Conservation (phyloP, 2,888 invertebrate species). For the Cabera pusaria region DNA sequence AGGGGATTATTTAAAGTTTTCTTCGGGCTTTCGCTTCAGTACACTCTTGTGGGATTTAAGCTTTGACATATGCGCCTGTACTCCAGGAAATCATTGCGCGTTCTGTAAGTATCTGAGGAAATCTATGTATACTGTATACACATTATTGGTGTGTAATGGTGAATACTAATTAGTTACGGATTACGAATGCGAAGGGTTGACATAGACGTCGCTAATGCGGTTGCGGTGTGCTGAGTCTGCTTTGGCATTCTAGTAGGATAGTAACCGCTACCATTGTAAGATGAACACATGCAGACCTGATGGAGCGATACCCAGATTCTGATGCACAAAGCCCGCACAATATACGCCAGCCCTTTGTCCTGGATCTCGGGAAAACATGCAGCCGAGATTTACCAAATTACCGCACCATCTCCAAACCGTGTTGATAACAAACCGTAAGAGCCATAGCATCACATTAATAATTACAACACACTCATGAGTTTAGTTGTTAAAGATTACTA, state of each 20-base stretch:
- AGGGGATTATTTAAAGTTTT: constrained; percentile 62
- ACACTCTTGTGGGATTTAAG: constrained; percentile 31
- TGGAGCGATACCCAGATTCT: constrained; percentile 57
- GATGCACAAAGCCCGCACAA: constrained; percentile 71
- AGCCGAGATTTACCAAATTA: constrained; percentile 59
- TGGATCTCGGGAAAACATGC: constrained; percentile 61
- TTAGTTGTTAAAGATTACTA: constrained; percentile 19
- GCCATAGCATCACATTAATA: constrained; percentile 10
- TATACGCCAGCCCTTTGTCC: constrained; percentile 66
- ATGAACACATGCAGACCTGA: constrained; percentile 50
- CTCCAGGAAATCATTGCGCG: constrained; percentile 1
- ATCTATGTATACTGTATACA: no score
- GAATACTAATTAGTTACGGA: neutral
- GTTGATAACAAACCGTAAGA: constrained; percentile 27
- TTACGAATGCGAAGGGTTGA: neutral
- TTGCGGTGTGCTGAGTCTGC: constrained; percentile 5
- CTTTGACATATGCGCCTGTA: constrained; percentile 11
- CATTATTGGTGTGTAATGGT: neutral
- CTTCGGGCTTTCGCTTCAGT: constrained; percentile 20
- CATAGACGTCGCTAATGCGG: constrained; percentile 10
- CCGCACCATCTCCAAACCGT: constrained; percentile 39
- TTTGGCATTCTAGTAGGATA: no score
- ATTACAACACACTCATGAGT: no score
- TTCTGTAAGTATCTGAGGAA: no score
- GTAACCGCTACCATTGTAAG: no score